phyloP scores from a whole-genome alignment of 1,140 invertebrate genomes.

The Drosophila mayri region DNA sequence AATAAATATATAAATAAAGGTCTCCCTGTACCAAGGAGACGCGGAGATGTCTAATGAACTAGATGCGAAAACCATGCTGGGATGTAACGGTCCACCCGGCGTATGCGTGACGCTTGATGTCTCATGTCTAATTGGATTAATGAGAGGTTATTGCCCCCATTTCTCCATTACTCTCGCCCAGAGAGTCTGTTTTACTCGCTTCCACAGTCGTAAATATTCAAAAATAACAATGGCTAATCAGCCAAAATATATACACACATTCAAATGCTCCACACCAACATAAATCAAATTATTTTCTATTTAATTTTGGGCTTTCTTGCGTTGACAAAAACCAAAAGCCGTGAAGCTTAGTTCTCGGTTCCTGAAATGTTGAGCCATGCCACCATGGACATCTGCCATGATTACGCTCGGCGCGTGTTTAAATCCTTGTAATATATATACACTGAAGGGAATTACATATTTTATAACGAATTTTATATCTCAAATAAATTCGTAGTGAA shows the following conservation, averaged over 20 bases:
- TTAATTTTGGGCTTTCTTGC: slow-evolving; percentile 59
- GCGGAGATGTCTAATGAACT: slow-evolving; percentile 30
- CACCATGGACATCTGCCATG: slow-evolving; percentile 49
- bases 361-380: slow-evolving; percentile 49
- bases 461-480: too few relatives aligned
- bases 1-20: slow-evolving; percentile 59
- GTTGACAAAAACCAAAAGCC: slow-evolving; percentile 60
- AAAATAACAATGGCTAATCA: slow-evolving; percentile 46
- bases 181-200: neutral
- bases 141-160: slow-evolving; percentile 22
- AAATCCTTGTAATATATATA: slow-evolving; percentile 14
- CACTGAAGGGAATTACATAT: neutral
- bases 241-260: slow-evolving; percentile 17
- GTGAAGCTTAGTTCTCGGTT: slow-evolving; percentile 46
- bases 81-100: slow-evolving; percentile 11
- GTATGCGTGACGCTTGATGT: slow-evolving; percentile 46
- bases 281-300: slow-evolving; percentile 74
- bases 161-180: neutral
- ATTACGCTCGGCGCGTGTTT: slow-evolving; percentile 17
- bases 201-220: slow-evolving; percentile 35
- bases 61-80: slow-evolving; percentile 26
- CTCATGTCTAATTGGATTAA: slow-evolving; percentile 41
- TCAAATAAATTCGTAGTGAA: too few relatives aligned
- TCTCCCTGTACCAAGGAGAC: neutral
- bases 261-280: slow-evolving; percentile 32